A percentile compares a stretch with the other conserved stretches of the same genome.
These are phyloP conservation scores for Gymnarchus niloticus DNA, from an alignment of 2,113 vertebrate genomes.

Conservation along the genomic window DNA sequence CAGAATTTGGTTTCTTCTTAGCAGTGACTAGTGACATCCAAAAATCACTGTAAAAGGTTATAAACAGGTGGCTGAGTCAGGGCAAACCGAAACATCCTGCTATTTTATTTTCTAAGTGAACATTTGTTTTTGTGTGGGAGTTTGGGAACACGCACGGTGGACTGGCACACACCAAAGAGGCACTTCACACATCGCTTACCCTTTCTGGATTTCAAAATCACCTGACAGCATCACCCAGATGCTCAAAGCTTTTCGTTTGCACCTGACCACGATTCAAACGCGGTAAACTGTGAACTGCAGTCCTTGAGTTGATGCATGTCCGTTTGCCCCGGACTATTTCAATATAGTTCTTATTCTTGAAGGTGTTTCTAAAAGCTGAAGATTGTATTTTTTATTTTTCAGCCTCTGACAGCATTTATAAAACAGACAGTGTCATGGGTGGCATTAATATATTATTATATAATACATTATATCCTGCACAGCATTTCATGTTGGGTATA, in stretches of 20 bases:
- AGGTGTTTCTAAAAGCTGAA: background rate
- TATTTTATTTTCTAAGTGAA: background rate
- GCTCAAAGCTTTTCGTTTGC: background rate
- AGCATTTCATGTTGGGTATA: conserved; percentile 4
- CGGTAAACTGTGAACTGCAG: background rate
- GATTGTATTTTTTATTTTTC: background rate
- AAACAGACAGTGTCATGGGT: background rate
- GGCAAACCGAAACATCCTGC: background rate
- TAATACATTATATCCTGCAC: background rate
- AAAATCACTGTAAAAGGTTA: background rate
- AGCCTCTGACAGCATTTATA: conserved; percentile 2
- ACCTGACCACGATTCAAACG: background rate
- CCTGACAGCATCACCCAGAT: background rate
- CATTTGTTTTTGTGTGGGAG: conserved; percentile 5
- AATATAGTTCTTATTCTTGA: background rate
- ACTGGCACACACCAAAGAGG: background rate
- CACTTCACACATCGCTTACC: background rate
- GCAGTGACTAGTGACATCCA: background rate
- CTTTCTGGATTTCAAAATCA: background rate
- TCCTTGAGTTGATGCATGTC: background rate
- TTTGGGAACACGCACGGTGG: background rate
- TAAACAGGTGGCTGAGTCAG: background rate
- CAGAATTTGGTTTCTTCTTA: background rate
- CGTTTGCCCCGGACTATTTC: background rate
- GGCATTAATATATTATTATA: background rate